phyloP scores from a whole-genome alignment of 2,113 vertebrate species.

The Phrynosoma blainvillii region DNA sequence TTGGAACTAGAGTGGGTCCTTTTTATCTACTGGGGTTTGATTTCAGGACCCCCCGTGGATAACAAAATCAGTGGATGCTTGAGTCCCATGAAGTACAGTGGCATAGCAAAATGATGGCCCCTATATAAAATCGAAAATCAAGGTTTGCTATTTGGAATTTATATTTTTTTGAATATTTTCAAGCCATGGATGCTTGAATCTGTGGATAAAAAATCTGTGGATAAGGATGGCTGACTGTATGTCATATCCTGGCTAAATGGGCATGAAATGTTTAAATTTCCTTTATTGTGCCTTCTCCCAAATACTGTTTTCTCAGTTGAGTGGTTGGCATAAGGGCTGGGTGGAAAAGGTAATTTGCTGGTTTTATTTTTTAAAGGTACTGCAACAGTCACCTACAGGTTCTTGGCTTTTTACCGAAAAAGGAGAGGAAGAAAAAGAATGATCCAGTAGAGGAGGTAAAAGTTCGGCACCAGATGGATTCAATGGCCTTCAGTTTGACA shows the following conservation, averaged over 20 bases:
- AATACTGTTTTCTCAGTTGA: not conserved
- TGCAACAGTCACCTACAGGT: slow-evolving; percentile 99
- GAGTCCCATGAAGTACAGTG: too few relatives aligned
- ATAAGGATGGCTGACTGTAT: too few relatives aligned
- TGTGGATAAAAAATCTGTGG: too few relatives aligned
- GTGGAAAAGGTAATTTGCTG: slow-evolving; percentile 27
- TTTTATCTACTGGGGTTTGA: too few relatives aligned
- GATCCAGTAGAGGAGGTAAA: slow-evolving; percentile 94
- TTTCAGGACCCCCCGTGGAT: too few relatives aligned
- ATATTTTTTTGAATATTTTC: too few relatives aligned
- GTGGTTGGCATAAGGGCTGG: not conserved
- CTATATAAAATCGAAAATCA: too few relatives aligned
- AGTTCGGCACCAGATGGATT: slow-evolving; percentile 90
- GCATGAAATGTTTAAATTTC: not conserved
- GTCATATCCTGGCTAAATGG: not conserved
- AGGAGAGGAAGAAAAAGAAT: slow-evolving; percentile 99
- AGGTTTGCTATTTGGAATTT: too few relatives aligned
- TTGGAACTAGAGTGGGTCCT: not conserved
- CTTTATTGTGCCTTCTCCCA: not conserved
- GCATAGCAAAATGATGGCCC: too few relatives aligned
- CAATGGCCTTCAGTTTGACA: slow-evolving; percentile 93
- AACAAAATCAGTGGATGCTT: too few relatives aligned
- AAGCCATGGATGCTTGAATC: too few relatives aligned
- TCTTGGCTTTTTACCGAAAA: slow-evolving; percentile 99
- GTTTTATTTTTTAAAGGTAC: slow-evolving; percentile 84